These are phyloP conservation scores for Manis pentadactyla DNA, from an alignment of 2,797 vertebrate genomes.

Conservation along the genomic window DNA sequence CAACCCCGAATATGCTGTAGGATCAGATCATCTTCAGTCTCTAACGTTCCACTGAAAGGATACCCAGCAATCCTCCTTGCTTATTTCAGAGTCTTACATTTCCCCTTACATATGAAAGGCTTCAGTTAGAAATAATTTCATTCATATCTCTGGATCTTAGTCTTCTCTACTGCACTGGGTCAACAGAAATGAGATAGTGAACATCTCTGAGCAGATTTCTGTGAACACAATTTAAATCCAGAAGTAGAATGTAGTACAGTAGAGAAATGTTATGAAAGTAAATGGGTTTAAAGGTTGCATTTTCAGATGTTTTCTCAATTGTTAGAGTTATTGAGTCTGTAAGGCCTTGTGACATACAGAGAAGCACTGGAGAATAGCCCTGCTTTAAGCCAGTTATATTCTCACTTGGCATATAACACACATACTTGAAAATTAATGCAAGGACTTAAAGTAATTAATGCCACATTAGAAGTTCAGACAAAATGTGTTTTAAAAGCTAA, in stretches of 20 bases:
- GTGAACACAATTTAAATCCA: neutral
- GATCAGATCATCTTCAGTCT: neutral
- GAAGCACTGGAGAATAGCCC: neutral
- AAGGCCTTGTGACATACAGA: neutral
- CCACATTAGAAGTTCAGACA: neutral
- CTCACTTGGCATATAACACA: neutral
- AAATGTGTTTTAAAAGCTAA: neutral
- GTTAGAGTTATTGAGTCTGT: neutral
- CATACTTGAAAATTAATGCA: neutral
- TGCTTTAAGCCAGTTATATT: neutral
- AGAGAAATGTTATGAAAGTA: neutral
- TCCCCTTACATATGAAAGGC: neutral
- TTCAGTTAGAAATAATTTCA: neutral
- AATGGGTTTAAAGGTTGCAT: neutral
- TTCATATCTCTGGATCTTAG: neutral
- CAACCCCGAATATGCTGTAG: neutral
- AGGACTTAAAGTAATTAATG: neutral
- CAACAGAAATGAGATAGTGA: neutral
- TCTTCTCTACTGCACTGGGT: neutral
- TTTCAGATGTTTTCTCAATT: neutral
- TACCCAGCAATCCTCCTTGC: neutral
- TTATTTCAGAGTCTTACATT: neutral
- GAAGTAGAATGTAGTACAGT: neutral
- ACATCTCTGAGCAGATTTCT: neutral
- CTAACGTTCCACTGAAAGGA: neutral